phyloP scores from a whole-genome alignment of 2,113 vertebrate species.

The Zootoca vivipara region DNA sequence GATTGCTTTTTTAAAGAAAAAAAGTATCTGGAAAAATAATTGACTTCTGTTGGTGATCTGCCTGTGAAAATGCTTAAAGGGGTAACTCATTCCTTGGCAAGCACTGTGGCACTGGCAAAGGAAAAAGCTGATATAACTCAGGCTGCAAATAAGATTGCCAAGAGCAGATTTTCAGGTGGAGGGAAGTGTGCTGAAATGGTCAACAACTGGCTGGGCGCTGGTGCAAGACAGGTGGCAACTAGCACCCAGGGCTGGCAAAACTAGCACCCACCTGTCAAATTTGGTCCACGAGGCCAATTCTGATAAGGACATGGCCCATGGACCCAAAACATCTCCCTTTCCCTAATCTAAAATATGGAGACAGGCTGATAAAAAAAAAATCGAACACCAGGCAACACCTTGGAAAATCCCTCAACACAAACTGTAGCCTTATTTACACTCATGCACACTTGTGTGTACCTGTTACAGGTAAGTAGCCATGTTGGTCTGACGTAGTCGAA shows the following conservation, averaged over 20 bases:
- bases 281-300: too few relatives aligned
- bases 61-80: constrained; percentile 40
- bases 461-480: too few relatives aligned
- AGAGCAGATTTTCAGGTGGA: not conserved
- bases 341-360: constrained; percentile 15
- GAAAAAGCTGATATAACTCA: constrained; percentile 5
- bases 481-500: too few relatives aligned
- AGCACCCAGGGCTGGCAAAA: not conserved
- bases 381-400: not conserved
- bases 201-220: not conserved
- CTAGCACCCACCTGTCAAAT: too few relatives aligned
- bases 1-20: not conserved
- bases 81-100: constrained; percentile 5
- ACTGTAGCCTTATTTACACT: too few relatives aligned
- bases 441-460: too few relatives aligned
- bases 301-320: too few relatives aligned
- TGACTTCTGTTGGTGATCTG: constrained; percentile 43
- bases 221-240: not conserved
- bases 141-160: constrained; percentile 39
- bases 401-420: not conserved
- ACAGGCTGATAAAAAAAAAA: constrained; percentile 45
- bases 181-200: not conserved
- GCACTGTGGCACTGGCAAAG: not conserved
- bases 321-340: not conserved
- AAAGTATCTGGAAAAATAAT: constrained; percentile 49